phyloP scores from a whole-genome alignment of 2,888 invertebrate genomes.

The Phorcus lineatus region DNA sequence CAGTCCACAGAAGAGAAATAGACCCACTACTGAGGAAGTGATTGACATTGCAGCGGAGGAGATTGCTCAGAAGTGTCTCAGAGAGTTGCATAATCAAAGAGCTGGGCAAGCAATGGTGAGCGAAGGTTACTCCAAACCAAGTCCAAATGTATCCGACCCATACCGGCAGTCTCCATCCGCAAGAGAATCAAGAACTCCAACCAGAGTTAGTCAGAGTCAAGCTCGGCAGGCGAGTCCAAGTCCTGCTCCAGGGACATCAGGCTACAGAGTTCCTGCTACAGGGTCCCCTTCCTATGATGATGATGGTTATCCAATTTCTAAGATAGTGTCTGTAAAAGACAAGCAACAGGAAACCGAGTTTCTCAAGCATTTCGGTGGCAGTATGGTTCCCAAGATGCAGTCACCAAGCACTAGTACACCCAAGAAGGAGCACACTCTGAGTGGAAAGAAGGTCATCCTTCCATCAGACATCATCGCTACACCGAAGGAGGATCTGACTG shows the following conservation, averaged over 20 bases:
- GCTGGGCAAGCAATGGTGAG: not conserved
- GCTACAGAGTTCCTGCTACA: not conserved
- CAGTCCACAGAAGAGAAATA: too few species aligned
- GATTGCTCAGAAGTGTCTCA: not conserved
- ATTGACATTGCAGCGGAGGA: not conserved
- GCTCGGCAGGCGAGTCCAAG: not conserved
- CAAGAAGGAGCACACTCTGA: not conserved
- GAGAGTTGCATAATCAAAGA: not conserved
- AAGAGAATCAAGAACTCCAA: not conserved
- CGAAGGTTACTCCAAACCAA: not conserved
- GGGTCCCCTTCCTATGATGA: not conserved
- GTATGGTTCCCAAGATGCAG: not conserved
- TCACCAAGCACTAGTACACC: not conserved
- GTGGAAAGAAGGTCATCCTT: not conserved
- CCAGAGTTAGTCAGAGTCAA: not conserved
- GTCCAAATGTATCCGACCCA: not conserved
- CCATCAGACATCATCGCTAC: not conserved
- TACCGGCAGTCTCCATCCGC: not conserved
- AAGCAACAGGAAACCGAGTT: not conserved
- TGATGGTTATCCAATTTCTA: not conserved
- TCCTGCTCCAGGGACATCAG: not conserved
- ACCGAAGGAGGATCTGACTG: not conserved
- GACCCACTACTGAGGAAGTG: not conserved
- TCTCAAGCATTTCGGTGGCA: not conserved
- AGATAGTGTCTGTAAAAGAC: not conserved